Percentiles rank a stretch among this genome's conserved stretches.
Evolutionary conservation across 2,113 vertebrate species (phyloP).

Genomic region (Taurulus bubalis): DNA sequence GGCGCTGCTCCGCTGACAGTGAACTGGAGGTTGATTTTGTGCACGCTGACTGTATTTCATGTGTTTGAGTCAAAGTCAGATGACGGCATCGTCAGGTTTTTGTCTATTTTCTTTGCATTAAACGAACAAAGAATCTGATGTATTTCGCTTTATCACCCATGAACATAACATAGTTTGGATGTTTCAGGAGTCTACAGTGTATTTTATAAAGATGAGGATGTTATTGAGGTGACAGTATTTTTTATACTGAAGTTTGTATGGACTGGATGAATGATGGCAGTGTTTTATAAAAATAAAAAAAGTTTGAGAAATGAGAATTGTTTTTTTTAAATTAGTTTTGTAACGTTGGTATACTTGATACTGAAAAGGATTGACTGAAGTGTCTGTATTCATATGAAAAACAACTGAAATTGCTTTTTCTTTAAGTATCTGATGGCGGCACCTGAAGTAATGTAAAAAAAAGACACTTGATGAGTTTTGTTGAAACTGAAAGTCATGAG

Average conservation of each 20-base stretch:
- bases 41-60: slow-evolving; percentile 58
- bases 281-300: slow-evolving; percentile 10
- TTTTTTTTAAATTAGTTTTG: slow-evolving; percentile 26
- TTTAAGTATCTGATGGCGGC: slow-evolving; percentile 6
- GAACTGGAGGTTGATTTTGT: slow-evolving; percentile 57
- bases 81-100: slow-evolving; percentile 20
- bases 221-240: slow-evolving; percentile 6
- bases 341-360: slow-evolving; percentile 50
- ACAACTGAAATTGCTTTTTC: slow-evolving; percentile 1
- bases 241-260: slow-evolving; percentile 44
- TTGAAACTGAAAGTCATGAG: slow-evolving; percentile 33
- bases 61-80: slow-evolving; percentile 36
- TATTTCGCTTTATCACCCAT: slow-evolving; percentile 2
- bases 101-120: slow-evolving; percentile 15
- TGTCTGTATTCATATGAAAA: slow-evolving; percentile 9
- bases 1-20: not conserved
- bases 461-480: slow-evolving; percentile 37
- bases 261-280: slow-evolving; percentile 33
- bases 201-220: slow-evolving; percentile 34
- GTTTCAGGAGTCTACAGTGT: slow-evolving; percentile 12
- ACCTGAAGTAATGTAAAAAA: slow-evolving; percentile 47
- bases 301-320: slow-evolving; percentile 8
- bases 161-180: slow-evolving; percentile 16
- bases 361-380: slow-evolving; percentile 26
- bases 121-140: slow-evolving; percentile 28